These are phyloP conservation scores for Philopedon plagiatum DNA, from an alignment of 2,888 invertebrate species.

Conservation along the genomic window DNA sequence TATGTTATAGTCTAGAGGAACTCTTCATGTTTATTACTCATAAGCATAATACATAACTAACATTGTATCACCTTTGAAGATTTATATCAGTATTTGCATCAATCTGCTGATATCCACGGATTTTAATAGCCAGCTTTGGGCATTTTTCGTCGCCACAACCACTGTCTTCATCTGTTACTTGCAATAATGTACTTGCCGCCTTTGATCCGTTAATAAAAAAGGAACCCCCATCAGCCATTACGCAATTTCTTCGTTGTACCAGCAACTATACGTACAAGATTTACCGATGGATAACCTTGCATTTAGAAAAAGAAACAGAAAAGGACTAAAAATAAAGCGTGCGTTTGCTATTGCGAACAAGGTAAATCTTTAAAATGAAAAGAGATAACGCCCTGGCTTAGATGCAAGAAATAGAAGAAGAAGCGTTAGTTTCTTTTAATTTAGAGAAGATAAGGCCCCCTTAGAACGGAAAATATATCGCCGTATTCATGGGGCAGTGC, in stretches of 20 bases:
- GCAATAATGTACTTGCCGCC: slow-evolving; percentile 2
- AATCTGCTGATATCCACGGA: neutral
- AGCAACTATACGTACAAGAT: slow-evolving; percentile 5
- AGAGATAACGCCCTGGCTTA: slow-evolving; percentile 7
- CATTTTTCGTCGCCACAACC: neutral
- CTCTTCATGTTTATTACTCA: too few species aligned
- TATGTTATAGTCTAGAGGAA: too few species aligned
- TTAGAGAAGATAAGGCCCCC: slow-evolving; percentile 26
- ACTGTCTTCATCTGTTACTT: neutral
- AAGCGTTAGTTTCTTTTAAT: slow-evolving; percentile 31
- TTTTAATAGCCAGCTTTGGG: too few species aligned
- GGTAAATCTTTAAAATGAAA: slow-evolving; percentile 2
- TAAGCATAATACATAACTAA: too few species aligned
- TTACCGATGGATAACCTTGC: slow-evolving; percentile 15
- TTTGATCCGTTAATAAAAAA: slow-evolving; percentile 11
- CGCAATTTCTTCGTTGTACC: slow-evolving; percentile 3
- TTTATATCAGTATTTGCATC: neutral
- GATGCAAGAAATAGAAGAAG: slow-evolving; percentile 6
- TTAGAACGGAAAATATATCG: slow-evolving; percentile 40
- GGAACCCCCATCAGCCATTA: neutral
- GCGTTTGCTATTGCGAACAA: slow-evolving; percentile 9
- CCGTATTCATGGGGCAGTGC: slow-evolving; percentile 38
- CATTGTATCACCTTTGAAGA: too few species aligned
- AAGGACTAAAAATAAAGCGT: slow-evolving; percentile 9
- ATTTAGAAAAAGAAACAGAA: slow-evolving; percentile 7